Evolutionary conservation across 2,113 vertebrate species (phyloP).

Genomic region (Corynorhinus townsendii): DNA sequence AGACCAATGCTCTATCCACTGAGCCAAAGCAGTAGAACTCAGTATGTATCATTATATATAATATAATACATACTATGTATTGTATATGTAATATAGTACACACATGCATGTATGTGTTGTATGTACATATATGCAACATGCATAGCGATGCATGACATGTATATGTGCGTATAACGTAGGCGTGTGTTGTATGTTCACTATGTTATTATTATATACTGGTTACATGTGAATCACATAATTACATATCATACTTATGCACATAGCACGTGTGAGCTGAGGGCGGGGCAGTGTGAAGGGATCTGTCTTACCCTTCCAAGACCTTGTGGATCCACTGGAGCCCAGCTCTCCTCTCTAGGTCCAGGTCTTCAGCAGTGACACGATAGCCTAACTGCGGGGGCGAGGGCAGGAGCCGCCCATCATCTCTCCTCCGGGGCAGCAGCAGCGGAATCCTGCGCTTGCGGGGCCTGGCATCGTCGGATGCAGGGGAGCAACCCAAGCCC

Average conservation of each 20-base stretch:
- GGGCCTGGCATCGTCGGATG: constrained; percentile 71
- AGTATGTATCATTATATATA: constrained; percentile 60
- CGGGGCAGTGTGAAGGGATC: not conserved
- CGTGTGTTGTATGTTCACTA: not conserved
- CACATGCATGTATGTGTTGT: not conserved
- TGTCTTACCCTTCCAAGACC: constrained; percentile 83
- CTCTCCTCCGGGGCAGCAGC: constrained; percentile 75
- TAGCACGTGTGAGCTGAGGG: not conserved
- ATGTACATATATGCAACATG: not conserved
- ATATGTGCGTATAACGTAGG: not conserved
- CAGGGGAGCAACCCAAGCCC: not conserved
- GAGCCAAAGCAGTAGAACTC: not conserved
- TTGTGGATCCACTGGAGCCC: constrained; percentile 86
- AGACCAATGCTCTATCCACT: too few relatives aligned
- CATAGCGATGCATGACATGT: not conserved
- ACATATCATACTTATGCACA: too few relatives aligned
- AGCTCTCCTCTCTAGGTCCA: constrained; percentile 88
- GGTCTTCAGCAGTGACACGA: constrained; percentile 85
- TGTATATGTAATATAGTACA: not conserved
- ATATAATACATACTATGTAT: not conserved
- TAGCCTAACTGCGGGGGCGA: constrained; percentile 85
- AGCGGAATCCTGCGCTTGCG: constrained; percentile 87
- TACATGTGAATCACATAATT: not conserved
- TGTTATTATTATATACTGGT: too few relatives aligned
- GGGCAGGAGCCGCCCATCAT: constrained; percentile 86